Evolutionary conservation across 1,140 invertebrate genomes (phyloP), one percentile per base, ranked within the genome.

Genomic region (Sycophaga agraensis): DNA sequence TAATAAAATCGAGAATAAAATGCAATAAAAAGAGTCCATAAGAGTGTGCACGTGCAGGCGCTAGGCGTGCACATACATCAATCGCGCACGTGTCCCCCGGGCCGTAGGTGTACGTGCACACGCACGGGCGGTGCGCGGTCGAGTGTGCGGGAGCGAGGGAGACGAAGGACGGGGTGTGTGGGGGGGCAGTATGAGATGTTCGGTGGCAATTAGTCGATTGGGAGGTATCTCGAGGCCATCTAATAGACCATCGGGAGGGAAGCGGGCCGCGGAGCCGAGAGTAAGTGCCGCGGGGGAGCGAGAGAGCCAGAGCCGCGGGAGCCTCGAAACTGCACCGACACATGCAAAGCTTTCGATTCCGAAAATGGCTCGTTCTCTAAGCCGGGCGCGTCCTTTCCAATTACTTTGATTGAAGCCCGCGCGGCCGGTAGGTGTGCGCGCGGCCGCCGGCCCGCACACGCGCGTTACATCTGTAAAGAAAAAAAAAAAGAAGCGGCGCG

Each of bases 341-440:
- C 62, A 64, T 59, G 62, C 62, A 59, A 64, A 59, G 42, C 31
- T 63, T 57, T 59, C 62, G 55, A 64, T 64, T 59, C 35, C 49
- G 28, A 54, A 64, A 64, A 59, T 64, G 62, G 55, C 34, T 59
- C 46, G 62, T 48, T 54, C 49, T 54, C 61, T 43, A 50, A 56
- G 45, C 37, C 28, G 28, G 28, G 5, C 59, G 26, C 37, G 19
- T 64, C 49, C 35, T 34, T 64, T 64, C 54, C 62, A 64, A 64
- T 64, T 64, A 64, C 62, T 39, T 54, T 59, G 62, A 54, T 59
- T 48, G 62, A 58, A 58, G 17, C 34, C 17, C 45, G 54, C 22
- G 46, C 24, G 21, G 7, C 17, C n/a, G 1, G 22, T 43, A 24
- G 1, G 3, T 17, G 35, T n/a, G 4, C 4, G 19, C 6, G 14